phyloP scores from a whole-genome alignment of 2,888 invertebrate species.

The Eupithecia abbreviata region DNA sequence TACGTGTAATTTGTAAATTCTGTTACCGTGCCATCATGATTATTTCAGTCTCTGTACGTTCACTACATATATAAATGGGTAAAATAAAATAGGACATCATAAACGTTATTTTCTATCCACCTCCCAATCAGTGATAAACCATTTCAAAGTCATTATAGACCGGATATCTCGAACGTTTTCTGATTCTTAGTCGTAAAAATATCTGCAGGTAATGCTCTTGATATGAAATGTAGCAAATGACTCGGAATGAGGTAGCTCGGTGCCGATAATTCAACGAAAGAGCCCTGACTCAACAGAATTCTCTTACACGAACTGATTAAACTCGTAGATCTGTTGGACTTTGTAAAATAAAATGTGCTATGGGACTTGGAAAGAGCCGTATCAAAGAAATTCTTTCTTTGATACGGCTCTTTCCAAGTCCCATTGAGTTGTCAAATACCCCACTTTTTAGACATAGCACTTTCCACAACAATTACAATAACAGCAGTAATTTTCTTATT shows the following conservation, averaged over 20 bases:
- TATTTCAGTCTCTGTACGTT: not conserved
- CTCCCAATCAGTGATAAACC: not conserved
- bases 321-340: conserved; percentile 59
- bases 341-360: conserved; percentile 52
- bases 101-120: not conserved
- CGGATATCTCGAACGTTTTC: conserved; percentile 8
- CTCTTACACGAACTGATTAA: conserved; percentile 66
- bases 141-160: conserved; percentile 6
- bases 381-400: not conserved
- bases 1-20: no score
- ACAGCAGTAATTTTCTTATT: no score
- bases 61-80: not conserved
- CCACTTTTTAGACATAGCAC: no score
- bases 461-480: no score
- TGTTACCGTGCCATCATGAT: not conserved
- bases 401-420: no score
- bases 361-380: not conserved
- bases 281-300: conserved; percentile 65
- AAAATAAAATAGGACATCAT: not conserved
- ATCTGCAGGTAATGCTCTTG: conserved; percentile 20
- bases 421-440: not conserved
- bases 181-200: conserved; percentile 9
- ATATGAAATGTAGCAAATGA: conserved; percentile 59
- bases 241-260: conserved; percentile 64
- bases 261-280: conserved; percentile 69